phyloP scores from a whole-genome alignment of 2,888 invertebrate genomes.

The Agrochola macilenta region DNA sequence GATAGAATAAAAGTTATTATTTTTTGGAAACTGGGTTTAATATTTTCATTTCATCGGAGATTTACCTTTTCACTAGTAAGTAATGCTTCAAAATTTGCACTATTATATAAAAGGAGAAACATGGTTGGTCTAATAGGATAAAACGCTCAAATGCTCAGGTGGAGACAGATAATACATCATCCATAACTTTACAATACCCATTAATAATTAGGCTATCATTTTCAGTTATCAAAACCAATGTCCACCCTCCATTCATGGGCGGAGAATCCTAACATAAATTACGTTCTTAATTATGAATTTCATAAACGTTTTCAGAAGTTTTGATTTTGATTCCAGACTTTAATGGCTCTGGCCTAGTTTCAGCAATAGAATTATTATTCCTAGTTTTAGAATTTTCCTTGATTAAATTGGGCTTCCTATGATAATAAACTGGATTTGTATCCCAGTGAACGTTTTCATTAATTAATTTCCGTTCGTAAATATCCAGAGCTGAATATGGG shows the following conservation, averaged over 20 bases:
- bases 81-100: background rate
- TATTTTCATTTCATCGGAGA: background rate
- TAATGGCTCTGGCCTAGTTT: conserved; percentile 47
- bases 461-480: conserved; percentile 20
- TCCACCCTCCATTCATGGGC: conserved; percentile 45
- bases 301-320: conserved; percentile 59
- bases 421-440: conserved; percentile 25
- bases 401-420: conserved; percentile 15
- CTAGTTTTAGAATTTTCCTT: conserved; percentile 28
- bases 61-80: background rate
- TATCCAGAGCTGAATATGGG: conserved; percentile 1
- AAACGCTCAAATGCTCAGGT: conserved; percentile 13
- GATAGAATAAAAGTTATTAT: no score
- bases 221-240: conserved; percentile 54
- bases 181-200: conserved; percentile 35
- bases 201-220: conserved; percentile 57
- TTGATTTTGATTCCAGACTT: conserved; percentile 55
- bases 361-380: conserved; percentile 42
- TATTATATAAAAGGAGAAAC: background rate
- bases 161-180: conserved; percentile 7
- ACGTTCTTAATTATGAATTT: conserved; percentile 59
- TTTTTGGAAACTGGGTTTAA: no score
- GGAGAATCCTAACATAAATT: conserved; percentile 51
- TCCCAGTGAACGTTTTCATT: conserved; percentile 7
- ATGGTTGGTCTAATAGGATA: background rate